Base-by-base conservation (phyloP, 2,888 invertebrate species). In the Xanthorhoe designata region DNA sequence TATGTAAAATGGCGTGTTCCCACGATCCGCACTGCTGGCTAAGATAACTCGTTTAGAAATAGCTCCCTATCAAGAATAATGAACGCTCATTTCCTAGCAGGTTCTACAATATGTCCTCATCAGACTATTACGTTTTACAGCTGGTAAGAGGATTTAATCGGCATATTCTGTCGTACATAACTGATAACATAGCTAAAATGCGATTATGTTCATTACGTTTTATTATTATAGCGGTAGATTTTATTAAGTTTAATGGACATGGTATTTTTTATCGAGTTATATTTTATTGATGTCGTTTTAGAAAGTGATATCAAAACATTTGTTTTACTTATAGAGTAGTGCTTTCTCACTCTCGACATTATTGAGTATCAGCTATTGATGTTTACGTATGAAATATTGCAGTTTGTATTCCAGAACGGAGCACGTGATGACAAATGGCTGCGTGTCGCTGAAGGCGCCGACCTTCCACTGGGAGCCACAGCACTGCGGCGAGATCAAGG, bases 401-500 rank as follows among this genome's bases (percentile, higher is more conserved):
- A 89, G 91, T 95, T 94, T 89, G 88, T 83, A 82, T 91, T 90
- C 88, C 88, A 94, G 94, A 79, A 94, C 94, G 77, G 94, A 94
- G 80, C 94, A 94, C 73, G 92, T 94, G 80, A 92, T 94, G 93
- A 94, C 92, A 35, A 92, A 96, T 86, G 96, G 96, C 73, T 97
- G 97, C 90, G 96, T 97, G 64, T 95, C 96, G 60, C 94, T 97
- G 83, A 95, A 95, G 83, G 96, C 96, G 76, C 97, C 97, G 47
- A 95, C 95, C 67, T 95, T 97, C 88, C 95, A 96, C 85, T 97
- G 97, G 97, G 96, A 96, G 90, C 96, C 96, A 15, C 96, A 97
- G 85, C 96, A 97, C 90, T 97, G 97, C 88, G 96, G 96, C 71
- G 95, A 95, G 82, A 95, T 96, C 80, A 97, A 97, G 94, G 97